Evolutionary conservation across 2,113 vertebrate genomes (phyloP).

Genomic region (Loxodonta africana): DNA sequence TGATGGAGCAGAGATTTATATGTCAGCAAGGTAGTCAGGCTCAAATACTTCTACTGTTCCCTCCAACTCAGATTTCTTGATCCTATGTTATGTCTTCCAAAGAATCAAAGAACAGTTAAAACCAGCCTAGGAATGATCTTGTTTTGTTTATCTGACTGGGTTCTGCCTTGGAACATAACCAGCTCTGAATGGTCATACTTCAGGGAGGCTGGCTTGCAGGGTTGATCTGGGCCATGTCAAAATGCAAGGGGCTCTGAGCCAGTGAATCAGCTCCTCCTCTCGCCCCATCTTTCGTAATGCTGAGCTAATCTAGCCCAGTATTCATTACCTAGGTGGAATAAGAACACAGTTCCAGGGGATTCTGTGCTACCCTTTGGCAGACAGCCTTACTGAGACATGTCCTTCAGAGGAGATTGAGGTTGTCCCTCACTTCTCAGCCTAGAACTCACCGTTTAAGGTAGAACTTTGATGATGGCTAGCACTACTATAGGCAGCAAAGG

Average conservation of each 20-base stretch:
- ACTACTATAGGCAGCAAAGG: not conserved
- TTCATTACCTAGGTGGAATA: not conserved
- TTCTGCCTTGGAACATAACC: not conserved
- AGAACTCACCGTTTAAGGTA: not conserved
- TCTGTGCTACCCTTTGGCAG: not conserved
- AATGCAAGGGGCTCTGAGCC: not conserved
- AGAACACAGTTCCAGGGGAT: not conserved
- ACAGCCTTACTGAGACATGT: not conserved
- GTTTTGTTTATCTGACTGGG: not conserved
- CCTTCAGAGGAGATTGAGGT: not conserved
- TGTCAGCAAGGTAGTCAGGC: not conserved
- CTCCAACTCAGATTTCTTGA: not conserved
- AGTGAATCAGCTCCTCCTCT: fast-evolving
- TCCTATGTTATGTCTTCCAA: not conserved
- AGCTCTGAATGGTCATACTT: not conserved
- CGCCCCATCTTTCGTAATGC: not conserved
- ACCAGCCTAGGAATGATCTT: not conserved
- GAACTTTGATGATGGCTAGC: not conserved
- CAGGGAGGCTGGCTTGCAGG: not conserved
- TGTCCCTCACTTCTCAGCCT: not conserved
- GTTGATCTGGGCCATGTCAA: not conserved
- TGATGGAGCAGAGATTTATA: not conserved
- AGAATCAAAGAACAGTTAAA: conserved; percentile 32
- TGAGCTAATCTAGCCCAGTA: not conserved
- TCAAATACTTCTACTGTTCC: conserved; percentile 16